Base-by-base conservation (phyloP, 2,888 invertebrate genomes). In the Saturnia japonica region DNA sequence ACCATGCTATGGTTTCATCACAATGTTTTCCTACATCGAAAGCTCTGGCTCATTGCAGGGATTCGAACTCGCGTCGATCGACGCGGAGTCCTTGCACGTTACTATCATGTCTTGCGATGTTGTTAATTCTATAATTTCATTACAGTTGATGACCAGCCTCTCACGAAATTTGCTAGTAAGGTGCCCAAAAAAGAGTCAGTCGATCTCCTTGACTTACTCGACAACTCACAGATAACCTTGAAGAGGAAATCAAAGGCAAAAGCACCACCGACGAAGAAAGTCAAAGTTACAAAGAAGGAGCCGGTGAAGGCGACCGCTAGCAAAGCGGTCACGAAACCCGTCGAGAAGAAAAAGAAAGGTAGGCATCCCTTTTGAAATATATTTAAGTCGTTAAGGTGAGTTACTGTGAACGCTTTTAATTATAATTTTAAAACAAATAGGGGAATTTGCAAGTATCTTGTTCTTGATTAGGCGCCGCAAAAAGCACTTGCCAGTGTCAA, bases 301-400 rank as follows among this genome's bases (percentile, higher is more conserved):
- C 77, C 79, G 0, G 76, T 74, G 25, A 69, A 69, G 22, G 60
- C 69, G 0, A 77, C 88, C 0, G 85, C 83, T 16, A 91, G 90
- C 74, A 92, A 92, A 74, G 75, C 81, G 1, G 67, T 81, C 0
- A 51, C 76, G 3, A 90, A 90, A 72, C 80, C 85, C 0, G 75
- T 22, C 9, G 88, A 88, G 81, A 92, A 90, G 83, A 93, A 93
- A 77, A 93, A 93, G 71, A 94, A 93, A 93, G 93, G 93, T 94
- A 92, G 85, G 93, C 87, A 75, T 77, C 74, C 70, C 40, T 68
- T 72, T 73, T 70, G 42, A 1, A 0, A 4, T 28, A 14, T 11
- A 60, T 25, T 6, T 54, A 4, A 9, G 75, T 86, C 76, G 76
- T 80, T 8, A 3, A 73, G 77, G 72, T 12, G 77, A 80, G 81